Percentiles rank a stretch among this genome's conserved stretches.
Conservation (phyloP, 2,113 vertebrate species). For the Datnioides undecimradiatus region DNA sequence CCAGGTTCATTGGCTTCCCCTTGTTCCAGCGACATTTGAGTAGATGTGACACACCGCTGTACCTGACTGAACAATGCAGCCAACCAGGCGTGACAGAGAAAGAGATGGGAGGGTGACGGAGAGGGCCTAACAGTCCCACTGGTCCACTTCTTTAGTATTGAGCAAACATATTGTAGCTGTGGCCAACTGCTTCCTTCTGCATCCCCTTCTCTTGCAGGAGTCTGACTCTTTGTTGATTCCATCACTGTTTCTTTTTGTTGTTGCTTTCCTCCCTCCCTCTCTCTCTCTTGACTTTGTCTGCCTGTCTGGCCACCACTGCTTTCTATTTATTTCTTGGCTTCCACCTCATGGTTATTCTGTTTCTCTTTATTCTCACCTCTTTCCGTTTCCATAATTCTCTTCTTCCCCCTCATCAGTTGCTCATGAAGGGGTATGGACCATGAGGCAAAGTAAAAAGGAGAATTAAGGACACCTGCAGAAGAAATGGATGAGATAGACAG, state of each 20-base stretch:
- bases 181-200: conserved; percentile 9
- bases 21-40: conserved; percentile 50
- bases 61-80: conserved; percentile 57
- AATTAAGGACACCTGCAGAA: conserved; percentile 68
- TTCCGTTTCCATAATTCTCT: conserved; percentile 54
- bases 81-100: conserved; percentile 51
- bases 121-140: conserved; percentile 14
- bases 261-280: conserved; percentile 1
- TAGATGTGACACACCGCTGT: conserved; percentile 39
- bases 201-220: neutral
- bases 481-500: conserved; percentile 36
- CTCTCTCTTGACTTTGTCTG: conserved; percentile 31
- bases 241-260: conserved; percentile 9
- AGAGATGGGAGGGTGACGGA: conserved; percentile 12
- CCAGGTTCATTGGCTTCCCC: conserved; percentile 47
- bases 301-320: conserved; percentile 48
- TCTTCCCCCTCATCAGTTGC: conserved; percentile 39
- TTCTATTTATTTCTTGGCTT: conserved; percentile 62
- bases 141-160: conserved; percentile 11
- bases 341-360: conserved; percentile 46
- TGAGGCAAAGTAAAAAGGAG: conserved; percentile 23
- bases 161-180: conserved; percentile 6
- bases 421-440: conserved; percentile 14
- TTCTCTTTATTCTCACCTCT: conserved; percentile 43
- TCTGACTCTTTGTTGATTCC: neutral